Percentiles rank a stretch among this genome's conserved stretches.
Conservation (phyloP, 30 jellyfish, hydroid and myxozoan genomes). For the Haliclystus octoradiatus region DNA sequence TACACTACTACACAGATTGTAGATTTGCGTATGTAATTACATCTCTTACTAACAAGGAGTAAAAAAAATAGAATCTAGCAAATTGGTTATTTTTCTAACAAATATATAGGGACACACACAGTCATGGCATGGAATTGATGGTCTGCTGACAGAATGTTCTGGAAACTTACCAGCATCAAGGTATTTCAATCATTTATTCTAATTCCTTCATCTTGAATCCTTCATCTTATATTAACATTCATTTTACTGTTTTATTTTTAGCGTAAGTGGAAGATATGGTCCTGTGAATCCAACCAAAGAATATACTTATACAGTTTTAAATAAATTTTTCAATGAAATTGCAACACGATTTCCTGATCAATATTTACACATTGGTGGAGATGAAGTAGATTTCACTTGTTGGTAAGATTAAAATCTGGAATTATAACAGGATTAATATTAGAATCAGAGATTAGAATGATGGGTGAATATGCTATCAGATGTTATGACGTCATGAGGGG, state of each 20-base stretch:
- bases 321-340: slow-evolving; percentile 57
- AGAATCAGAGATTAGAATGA: no score
- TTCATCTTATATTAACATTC: no score
- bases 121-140: slow-evolving; percentile 75
- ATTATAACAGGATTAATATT: no score
- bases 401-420: no score
- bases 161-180: slow-evolving; percentile 17
- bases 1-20: no score
- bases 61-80: no score
- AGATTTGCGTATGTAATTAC: not conserved
- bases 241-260: not conserved
- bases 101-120: slow-evolving; percentile 54
- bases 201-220: no score
- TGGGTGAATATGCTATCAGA: no score
- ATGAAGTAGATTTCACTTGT: slow-evolving; percentile 82
- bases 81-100: not conserved
- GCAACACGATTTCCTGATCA: slow-evolving; percentile 69
- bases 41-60: no score
- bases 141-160: slow-evolving; percentile 62
- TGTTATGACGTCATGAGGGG: no score
- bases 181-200: no score
- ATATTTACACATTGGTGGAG: slow-evolving; percentile 80
- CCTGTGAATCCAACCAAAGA: slow-evolving; percentile 75
- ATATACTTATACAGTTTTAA: slow-evolving; percentile 39
- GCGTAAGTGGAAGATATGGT: slow-evolving; percentile 31